Base-by-base conservation (phyloP, 1,140 invertebrate genomes). In the Achatina immaculata region DNA sequence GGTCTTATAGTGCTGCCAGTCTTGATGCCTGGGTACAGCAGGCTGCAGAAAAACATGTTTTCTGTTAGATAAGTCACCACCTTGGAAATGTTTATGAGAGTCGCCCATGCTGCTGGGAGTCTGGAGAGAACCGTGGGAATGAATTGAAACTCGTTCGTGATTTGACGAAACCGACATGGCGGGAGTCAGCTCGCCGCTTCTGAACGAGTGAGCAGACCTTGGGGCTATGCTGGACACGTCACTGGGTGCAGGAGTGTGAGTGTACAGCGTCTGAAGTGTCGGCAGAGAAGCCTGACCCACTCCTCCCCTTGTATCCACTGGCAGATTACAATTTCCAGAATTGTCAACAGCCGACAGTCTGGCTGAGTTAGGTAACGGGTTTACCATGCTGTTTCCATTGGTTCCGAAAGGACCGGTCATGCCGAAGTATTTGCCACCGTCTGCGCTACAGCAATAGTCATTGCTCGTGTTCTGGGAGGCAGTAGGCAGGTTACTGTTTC, bases 361-460 rank as follows among this genome's bases (percentile, higher is more conserved):
- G 14, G 45, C 34, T 48, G 77, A 4, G 38, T 28, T 24, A 6
- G 21, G 68, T 40, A 2, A 21, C 1, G 42, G 40, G 38, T 1
- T 19, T 14, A 6, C 21, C 4, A 24, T 19, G 21, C 24, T 89
- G 45, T 85, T 80, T 2, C 81, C 86, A 71, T 89, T 85, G 24
- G 88, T 76, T 21, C 51, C 51, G 4, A 62, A 62, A 62, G 58
- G n/a, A 80, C 14, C 86, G 81, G 38, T 80, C 76, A 79, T 66
- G 69, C n/a, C 38, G 48, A 45, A 73, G 58, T 77, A 78, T 68
- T 66, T 79, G 74, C 36, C 65, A 58, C 55, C 80, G 34, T 65
- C 38, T 28, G 40, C 48, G 79, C 36, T 78, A 77, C 68, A 66
- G 76, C 14, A 9, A 42, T 28, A 42, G 98, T 93, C 99, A 48